A percentile compares a stretch with the other conserved stretches of the same genome.
Evolutionary conservation across 2,888 invertebrate species (phyloP).

Genomic region (Drosophila multiciliata): DNA sequence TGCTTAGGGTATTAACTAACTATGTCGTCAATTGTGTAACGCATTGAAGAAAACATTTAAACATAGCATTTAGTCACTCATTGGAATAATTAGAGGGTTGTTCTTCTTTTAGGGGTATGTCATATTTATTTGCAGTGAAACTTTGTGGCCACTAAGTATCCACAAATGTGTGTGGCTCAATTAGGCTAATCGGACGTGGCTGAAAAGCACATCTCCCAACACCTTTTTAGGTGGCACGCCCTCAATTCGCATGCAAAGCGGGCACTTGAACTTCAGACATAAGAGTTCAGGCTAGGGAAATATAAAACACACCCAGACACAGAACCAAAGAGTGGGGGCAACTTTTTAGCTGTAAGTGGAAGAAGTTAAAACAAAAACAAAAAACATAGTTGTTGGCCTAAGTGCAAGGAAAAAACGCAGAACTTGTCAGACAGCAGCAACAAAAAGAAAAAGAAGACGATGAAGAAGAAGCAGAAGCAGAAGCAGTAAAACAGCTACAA

Average conservation of each 20-base stretch:
- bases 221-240: slow-evolving; percentile 49
- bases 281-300: slow-evolving; percentile 38
- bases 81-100: background rate
- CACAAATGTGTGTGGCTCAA: slow-evolving; percentile 19
- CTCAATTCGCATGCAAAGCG: slow-evolving; percentile 50
- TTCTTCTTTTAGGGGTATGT: background rate
- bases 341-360: slow-evolving; percentile 14
- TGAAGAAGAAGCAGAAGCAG: slow-evolving; percentile 17
- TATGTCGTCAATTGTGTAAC: background rate
- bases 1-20: background rate
- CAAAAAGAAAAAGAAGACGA: slow-evolving; percentile 30
- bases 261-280: slow-evolving; percentile 61
- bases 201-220: slow-evolving; percentile 25
- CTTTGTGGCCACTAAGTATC: slow-evolving; percentile 3
- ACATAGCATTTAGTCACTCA: slow-evolving; percentile 1
- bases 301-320: slow-evolving; percentile 50
- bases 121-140: background rate
- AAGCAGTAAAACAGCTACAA: slow-evolving; percentile 54
- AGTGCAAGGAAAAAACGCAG: slow-evolving; percentile 59
- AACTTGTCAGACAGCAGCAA: slow-evolving; percentile 77
- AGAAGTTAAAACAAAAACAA: slow-evolving; percentile 9
- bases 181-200: slow-evolving; percentile 50
- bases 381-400: slow-evolving; percentile 33
- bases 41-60: background rate
- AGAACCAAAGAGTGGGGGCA: slow-evolving; percentile 19